phyloP scores from a whole-genome alignment of 2,113 vertebrate genomes.

The Clarias batrachus region DNA sequence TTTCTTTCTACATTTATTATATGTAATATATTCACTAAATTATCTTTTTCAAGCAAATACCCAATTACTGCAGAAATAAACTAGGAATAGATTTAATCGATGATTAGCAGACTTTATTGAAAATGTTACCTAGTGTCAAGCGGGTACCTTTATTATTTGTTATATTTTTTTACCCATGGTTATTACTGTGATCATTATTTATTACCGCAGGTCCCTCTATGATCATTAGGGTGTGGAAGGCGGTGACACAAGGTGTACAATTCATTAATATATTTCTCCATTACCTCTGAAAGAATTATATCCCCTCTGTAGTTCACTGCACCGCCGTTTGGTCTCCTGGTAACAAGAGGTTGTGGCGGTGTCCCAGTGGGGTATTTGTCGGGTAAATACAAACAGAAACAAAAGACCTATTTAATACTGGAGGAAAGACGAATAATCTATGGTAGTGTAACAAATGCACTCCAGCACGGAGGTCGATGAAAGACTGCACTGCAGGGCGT shows the following conservation, averaged over 20 bases:
- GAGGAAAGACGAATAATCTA: not conserved
- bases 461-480: not conserved
- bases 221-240: not conserved
- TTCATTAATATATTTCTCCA: slow-evolving; percentile 11
- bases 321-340: slow-evolving; percentile 23
- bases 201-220: not conserved
- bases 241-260: not conserved
- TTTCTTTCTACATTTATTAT: not conserved
- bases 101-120: not conserved
- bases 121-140: not conserved
- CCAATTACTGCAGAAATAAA: not conserved
- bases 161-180: no score
- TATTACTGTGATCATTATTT: slow-evolving; percentile 7
- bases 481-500: not conserved
- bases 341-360: slow-evolving; percentile 24
- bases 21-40: not conserved
- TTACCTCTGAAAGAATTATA: slow-evolving; percentile 9
- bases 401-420: not conserved
- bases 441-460: not conserved
- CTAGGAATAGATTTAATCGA: not conserved
- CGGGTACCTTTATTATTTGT: not conserved
- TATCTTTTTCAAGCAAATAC: not conserved
- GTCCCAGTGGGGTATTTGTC: slow-evolving; percentile 21
- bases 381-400: slow-evolving; percentile 31
- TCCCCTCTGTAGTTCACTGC: not conserved